Evolutionary conservation across 2,888 invertebrate species (phyloP).

Genomic region (Drosophila leonis): DNA sequence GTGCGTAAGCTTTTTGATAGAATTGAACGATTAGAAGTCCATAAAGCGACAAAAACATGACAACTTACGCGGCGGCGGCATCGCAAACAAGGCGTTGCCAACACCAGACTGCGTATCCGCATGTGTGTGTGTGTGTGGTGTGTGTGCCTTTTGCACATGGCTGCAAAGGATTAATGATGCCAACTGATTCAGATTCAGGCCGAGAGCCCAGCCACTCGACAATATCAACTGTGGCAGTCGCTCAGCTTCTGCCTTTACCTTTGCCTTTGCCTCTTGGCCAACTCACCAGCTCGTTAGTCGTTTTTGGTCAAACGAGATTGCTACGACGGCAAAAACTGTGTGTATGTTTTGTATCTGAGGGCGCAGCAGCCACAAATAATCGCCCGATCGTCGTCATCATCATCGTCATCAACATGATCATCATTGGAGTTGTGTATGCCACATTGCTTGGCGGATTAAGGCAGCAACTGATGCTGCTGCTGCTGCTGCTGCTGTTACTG

Average conservation of each 20-base stretch:
- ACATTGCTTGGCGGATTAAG: conserved; percentile 77
- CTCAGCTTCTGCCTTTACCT: conserved; percentile 48
- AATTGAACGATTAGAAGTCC: conserved; percentile 86
- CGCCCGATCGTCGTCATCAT: conserved; percentile 70
- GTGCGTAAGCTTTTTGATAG: conserved; percentile 86
- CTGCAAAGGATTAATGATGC: conserved; percentile 83
- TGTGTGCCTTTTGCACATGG: conserved; percentile 38
- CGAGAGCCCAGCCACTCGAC: conserved; percentile 24
- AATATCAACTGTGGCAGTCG: conserved; percentile 79
- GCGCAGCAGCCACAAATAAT: conserved; percentile 72
- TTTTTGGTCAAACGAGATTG: conserved; percentile 73
- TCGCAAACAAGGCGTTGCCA: conserved; percentile 67
- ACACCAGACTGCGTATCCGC: conserved; percentile 17
- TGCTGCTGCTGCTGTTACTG: too few relatives aligned
- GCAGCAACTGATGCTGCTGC: conserved; percentile 29
- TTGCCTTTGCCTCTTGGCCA: conserved; percentile 29
- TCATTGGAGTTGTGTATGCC: conserved; percentile 41
- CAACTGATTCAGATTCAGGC: conserved; percentile 62
- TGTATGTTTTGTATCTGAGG: conserved; percentile 65
- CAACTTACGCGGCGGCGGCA: conserved; percentile 78
- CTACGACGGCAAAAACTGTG: conserved; percentile 62
- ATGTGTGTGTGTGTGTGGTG: conserved; percentile 9
- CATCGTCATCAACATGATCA: conserved; percentile 49
- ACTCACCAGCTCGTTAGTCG: conserved; percentile 83
- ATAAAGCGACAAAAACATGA: conserved; percentile 86